Percentiles rank a stretch among this genome's conserved stretches.
phyloP scores from a whole-genome alignment of 2,888 invertebrate genomes.

The Dicyrtomina minuta region DNA sequence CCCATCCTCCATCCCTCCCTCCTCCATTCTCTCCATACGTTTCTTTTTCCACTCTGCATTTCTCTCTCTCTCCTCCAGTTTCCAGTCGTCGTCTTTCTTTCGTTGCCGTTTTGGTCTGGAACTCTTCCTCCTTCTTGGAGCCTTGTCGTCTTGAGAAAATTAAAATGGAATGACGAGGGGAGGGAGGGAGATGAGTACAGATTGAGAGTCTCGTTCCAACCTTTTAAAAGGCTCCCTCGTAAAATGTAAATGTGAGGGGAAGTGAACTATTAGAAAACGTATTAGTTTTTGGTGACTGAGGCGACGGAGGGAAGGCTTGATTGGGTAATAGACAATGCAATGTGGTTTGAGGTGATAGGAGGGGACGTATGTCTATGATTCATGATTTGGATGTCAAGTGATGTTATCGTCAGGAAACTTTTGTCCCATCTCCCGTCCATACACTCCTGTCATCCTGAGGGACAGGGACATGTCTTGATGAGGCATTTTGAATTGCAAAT shows the following conservation, averaged over 20 bases:
- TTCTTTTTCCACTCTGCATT: too few relatives aligned
- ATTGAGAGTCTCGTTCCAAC: neutral
- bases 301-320: neutral
- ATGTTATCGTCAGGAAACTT: conserved; percentile 30
- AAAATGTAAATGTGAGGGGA: conserved; percentile 1
- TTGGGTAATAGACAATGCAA: conserved; percentile 3
- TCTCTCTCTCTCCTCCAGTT: too few relatives aligned
- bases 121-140: too few relatives aligned
- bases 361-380: conserved; percentile 23
- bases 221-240: too few relatives aligned
- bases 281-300: neutral
- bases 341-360: conserved; percentile 17
- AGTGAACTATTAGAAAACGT: neutral
- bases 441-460: conserved; percentile 3
- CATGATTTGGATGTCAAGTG: conserved; percentile 32
- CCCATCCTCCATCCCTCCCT: too few relatives aligned
- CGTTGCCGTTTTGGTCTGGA: too few relatives aligned
- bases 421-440: conserved; percentile 6
- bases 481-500: conserved; percentile 40
- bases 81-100: too few relatives aligned
- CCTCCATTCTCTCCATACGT: too few relatives aligned
- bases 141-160: too few relatives aligned
- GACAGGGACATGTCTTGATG: conserved; percentile 9
- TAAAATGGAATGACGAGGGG: neutral
- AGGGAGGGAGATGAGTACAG: neutral